These are phyloP conservation scores for Neosalanx taihuensis DNA, from an alignment of 2,797 vertebrate species.

Conservation along the genomic window DNA sequence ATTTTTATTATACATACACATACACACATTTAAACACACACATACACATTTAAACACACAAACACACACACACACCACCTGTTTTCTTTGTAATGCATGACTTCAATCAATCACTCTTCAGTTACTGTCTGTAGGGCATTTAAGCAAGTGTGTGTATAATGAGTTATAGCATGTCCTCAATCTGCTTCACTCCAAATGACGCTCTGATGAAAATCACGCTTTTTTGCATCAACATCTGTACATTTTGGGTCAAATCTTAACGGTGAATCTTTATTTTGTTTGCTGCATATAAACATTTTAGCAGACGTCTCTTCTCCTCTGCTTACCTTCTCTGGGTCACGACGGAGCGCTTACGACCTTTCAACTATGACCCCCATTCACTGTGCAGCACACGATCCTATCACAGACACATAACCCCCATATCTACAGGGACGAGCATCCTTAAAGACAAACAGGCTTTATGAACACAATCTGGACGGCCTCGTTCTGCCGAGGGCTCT, in stretches of 20 bases:
- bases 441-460: slow-evolving; percentile 31
- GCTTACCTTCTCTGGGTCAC: slow-evolving; percentile 13
- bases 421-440: slow-evolving; percentile 52
- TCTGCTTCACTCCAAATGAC: too few relatives aligned
- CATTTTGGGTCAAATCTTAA: too few relatives aligned
- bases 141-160: too few relatives aligned
- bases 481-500: slow-evolving; percentile 23
- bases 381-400: slow-evolving; percentile 26
- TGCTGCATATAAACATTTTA: too few relatives aligned
- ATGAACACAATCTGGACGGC: slow-evolving; percentile 14
- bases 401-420: slow-evolving; percentile 31
- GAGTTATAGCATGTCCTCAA: too few relatives aligned
- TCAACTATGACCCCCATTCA: slow-evolving; percentile 38
- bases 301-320: too few relatives aligned
- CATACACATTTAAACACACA: background rate
- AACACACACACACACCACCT: background rate
- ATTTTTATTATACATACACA: background rate
- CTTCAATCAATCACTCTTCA: too few relatives aligned
- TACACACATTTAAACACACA: slow-evolving; percentile 13
- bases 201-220: too few relatives aligned
- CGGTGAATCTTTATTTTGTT: too few relatives aligned
- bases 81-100: too few relatives aligned
- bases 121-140: too few relatives aligned
- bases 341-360: slow-evolving; percentile 46
- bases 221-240: too few relatives aligned